These are phyloP conservation scores for Drosophila simulans DNA, from an alignment of 1,140 invertebrate species.

Conservation along the genomic window DNA sequence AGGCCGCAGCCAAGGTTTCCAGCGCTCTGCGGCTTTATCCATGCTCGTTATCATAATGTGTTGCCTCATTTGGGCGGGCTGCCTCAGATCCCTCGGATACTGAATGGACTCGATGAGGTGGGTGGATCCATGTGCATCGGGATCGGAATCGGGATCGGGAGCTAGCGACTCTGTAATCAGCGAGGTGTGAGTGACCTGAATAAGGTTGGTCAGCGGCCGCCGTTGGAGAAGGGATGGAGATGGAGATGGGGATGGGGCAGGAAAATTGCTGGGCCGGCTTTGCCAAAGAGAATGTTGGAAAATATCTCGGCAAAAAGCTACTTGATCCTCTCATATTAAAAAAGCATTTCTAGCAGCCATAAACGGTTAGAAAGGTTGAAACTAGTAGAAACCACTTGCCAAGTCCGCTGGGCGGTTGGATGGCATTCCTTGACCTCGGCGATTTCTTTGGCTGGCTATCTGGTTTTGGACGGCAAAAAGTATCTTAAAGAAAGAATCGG, in stretches of 20 bases:
- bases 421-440: conserved; percentile 28
- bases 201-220: conserved; percentile 27
- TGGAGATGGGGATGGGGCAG: not conserved
- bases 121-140: conserved; percentile 43
- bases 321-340: conserved; percentile 52
- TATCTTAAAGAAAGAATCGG: not conserved
- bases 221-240: not conserved
- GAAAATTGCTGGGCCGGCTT: conserved; percentile 19
- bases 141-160: conserved; percentile 32
- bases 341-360: conserved; percentile 38
- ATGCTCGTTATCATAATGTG: conserved; percentile 82
- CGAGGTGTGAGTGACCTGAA: conserved; percentile 73
- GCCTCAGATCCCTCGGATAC: conserved; percentile 14
- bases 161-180: conserved; percentile 49
- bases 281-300: conserved; percentile 23
- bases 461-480: not conserved
- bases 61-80: conserved; percentile 56
- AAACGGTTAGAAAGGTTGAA: conserved; percentile 44
- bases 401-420: conserved; percentile 3
- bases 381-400: conserved; percentile 20
- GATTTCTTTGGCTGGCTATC: not conserved
- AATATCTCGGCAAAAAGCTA: conserved; percentile 19
- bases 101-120: conserved; percentile 1
- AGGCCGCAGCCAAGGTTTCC: conserved; percentile 28
- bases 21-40: conserved; percentile 39